These are phyloP conservation scores for Ianthella basta DNA, from an alignment of 37 sponge, comb jelly and placozoan species.

Conservation along the genomic window DNA sequence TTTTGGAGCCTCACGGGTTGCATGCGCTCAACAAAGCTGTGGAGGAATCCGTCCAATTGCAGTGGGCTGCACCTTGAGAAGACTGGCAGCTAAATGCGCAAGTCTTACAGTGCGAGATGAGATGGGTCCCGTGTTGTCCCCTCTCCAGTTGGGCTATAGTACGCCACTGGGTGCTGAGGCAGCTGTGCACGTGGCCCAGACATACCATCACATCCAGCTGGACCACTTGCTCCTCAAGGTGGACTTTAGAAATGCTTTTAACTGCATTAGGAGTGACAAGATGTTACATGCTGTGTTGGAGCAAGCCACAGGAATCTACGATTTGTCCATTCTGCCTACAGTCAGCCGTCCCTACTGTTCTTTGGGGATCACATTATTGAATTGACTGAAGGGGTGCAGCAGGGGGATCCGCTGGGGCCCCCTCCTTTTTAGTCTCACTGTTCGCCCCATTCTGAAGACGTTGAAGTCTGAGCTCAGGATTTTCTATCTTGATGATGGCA, in stretches of 20 bases:
- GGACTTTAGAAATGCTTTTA: constrained; percentile 47
- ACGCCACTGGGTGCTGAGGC: constrained; percentile 29
- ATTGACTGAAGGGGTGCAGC: neutral
- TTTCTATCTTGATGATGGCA: constrained; percentile 44
- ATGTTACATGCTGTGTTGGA: constrained; percentile 22
- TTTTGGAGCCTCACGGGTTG: no score
- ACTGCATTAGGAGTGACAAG: constrained; percentile 38
- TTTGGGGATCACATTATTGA: neutral
- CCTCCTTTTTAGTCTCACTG: neutral
- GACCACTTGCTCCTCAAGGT: constrained; percentile 30
- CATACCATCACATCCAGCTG: neutral
- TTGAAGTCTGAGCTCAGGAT: constrained; percentile 43
- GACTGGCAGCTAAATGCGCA: constrained; percentile 41
- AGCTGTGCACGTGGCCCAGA: constrained; percentile 51
- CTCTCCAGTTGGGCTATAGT: constrained; percentile 25
- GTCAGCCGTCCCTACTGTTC: neutral
- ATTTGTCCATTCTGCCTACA: constrained; percentile 11
- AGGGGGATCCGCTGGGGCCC: neutral
- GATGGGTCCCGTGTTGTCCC: constrained; percentile 2
- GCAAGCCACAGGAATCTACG: constrained; percentile 4
- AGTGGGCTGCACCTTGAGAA: constrained; percentile 40
- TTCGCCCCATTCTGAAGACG: neutral
- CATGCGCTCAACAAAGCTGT: constrained; percentile 40
- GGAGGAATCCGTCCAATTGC: constrained; percentile 53
- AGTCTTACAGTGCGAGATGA: neutral